phyloP scores from a whole-genome alignment of 1,140 invertebrate species.

The Mylabris phalerata region DNA sequence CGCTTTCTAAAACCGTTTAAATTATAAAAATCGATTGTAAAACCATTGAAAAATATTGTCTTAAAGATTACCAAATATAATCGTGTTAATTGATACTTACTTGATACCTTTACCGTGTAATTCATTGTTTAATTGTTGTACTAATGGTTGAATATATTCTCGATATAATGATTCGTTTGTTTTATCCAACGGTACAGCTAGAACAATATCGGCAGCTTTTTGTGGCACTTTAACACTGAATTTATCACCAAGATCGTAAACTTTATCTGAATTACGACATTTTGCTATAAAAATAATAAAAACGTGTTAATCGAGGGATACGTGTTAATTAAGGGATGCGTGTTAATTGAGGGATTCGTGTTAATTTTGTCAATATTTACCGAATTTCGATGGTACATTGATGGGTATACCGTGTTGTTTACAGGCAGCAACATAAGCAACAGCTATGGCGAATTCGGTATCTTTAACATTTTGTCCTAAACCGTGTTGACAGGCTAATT shows the following conservation, averaged over 20 bases:
- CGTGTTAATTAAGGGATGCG: no score
- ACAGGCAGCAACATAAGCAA: slow-evolving; percentile 53
- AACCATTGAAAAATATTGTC: no score
- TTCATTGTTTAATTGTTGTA: slow-evolving; percentile 44
- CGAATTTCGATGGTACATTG: slow-evolving; percentile 51
- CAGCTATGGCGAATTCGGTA: slow-evolving; percentile 49
- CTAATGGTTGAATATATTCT: slow-evolving; percentile 45
- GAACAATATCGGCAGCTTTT: slow-evolving; percentile 65
- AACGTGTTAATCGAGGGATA: not conserved
- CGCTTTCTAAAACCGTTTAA: no score
- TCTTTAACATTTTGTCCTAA: slow-evolving; percentile 43
- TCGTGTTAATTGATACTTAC: slow-evolving; percentile 39
- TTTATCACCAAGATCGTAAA: slow-evolving; percentile 48
- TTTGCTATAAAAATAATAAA: slow-evolving; percentile 38
- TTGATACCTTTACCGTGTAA: slow-evolving; percentile 50
- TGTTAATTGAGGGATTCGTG: no score
- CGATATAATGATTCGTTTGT: slow-evolving; percentile 46
- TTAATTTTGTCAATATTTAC: slow-evolving; percentile 34
- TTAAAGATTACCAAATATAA: slow-evolving; percentile 6
- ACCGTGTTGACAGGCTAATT: slow-evolving; percentile 60
- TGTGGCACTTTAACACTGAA: slow-evolving; percentile 60
- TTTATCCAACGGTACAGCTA: slow-evolving; percentile 61
- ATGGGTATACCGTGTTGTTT: slow-evolving; percentile 47
- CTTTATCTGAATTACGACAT: slow-evolving; percentile 52
- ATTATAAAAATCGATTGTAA: no score